Base-by-base conservation (phyloP, 2,113 vertebrate genomes). In the Progne subis region DNA sequence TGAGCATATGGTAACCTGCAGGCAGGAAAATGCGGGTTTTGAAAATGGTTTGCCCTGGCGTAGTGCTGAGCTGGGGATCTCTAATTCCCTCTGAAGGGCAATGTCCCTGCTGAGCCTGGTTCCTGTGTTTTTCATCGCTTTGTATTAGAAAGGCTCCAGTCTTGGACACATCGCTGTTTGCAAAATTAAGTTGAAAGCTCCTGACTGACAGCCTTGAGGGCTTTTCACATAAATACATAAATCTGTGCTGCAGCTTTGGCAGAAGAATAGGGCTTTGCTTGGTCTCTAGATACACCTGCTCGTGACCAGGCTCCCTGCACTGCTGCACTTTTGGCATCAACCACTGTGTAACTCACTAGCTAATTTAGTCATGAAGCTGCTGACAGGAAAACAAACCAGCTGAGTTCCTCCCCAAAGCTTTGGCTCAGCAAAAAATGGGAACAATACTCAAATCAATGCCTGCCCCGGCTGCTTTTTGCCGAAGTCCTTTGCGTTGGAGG, bases 121-220 rank as follows among this genome's bases (percentile, higher is more conserved):
- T 49, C 34, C 82, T 69, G 29, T 72, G n/a, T 11, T 85, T 95
- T 91, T 67, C 32, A 14, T 61, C 1, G 1, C 47, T 28, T n/a
- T 34, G 6, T 55, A 23, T 25, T 32, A 57, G 77, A 91, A 83
- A 71, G 20, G n/a, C 16, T 89, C 12, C 10, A 23, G 18, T 52
- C 75, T 59, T 77, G 71, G 70, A 85, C 55, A 31, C 24, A 74
- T 67, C 41, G 1, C 3, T n/a, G 32, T 55, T 65, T 67, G 71
- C 55, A 85, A 80, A 92, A 93, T 85, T 28, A 46, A 85, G 18
- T 39, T 72, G 72, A 46, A 94, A 85, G 39, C 55, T 68, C 39
- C 67, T 65, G 43, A 60, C 57, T 69, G n/a, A 55, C 32, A 69
- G 41, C 67, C 53, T 53, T 77, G 53, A 79, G 63, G 31, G 12